Evolutionary conservation across 2,888 invertebrate species (phyloP).

Genomic region (Eupithecia subfuscata): DNA sequence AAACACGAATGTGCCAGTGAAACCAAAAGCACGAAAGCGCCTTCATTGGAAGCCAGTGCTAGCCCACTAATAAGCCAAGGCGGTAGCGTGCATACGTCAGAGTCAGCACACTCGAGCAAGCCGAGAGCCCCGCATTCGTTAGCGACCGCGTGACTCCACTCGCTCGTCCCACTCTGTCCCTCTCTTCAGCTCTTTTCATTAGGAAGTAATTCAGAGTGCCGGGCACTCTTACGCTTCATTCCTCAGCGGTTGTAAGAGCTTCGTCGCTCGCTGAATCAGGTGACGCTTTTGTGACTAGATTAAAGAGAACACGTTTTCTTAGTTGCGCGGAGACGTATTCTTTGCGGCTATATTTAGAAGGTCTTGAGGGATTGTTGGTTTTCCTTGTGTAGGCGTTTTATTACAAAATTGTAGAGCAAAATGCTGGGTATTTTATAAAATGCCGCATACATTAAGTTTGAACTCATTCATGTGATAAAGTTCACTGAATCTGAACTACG

Average conservation of each 20-base stretch:
- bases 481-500: slow-evolving; percentile 1
- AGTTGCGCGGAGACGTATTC: slow-evolving; percentile 61
- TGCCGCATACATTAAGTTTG: not conserved
- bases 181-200: slow-evolving; percentile 82
- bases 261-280: slow-evolving; percentile 76
- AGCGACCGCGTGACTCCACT: slow-evolving; percentile 75
- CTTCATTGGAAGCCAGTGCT: slow-evolving; percentile 19
- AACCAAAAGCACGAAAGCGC: slow-evolving; percentile 26
- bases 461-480: slow-evolving; percentile 3
- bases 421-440: not conserved
- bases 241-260: slow-evolving; percentile 78
- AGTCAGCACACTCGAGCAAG: slow-evolving; percentile 60
- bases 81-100: slow-evolving; percentile 55
- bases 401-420: slow-evolving; percentile 10
- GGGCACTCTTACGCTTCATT: slow-evolving; percentile 82
- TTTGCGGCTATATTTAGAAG: slow-evolving; percentile 75
- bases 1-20: slow-evolving; percentile 12
- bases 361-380: slow-evolving; percentile 52
- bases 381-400: slow-evolving; percentile 29
- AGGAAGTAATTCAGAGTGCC: slow-evolving; percentile 83
- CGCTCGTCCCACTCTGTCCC: slow-evolving; percentile 66
- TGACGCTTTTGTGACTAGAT: slow-evolving; percentile 83
- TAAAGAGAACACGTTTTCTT: slow-evolving; percentile 81
- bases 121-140: slow-evolving; percentile 79
- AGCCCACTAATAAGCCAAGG: slow-evolving; percentile 59